These are phyloP conservation scores for Elanus axillaris DNA, from an alignment of 2,113 vertebrate species.

Conservation along the genomic window DNA sequence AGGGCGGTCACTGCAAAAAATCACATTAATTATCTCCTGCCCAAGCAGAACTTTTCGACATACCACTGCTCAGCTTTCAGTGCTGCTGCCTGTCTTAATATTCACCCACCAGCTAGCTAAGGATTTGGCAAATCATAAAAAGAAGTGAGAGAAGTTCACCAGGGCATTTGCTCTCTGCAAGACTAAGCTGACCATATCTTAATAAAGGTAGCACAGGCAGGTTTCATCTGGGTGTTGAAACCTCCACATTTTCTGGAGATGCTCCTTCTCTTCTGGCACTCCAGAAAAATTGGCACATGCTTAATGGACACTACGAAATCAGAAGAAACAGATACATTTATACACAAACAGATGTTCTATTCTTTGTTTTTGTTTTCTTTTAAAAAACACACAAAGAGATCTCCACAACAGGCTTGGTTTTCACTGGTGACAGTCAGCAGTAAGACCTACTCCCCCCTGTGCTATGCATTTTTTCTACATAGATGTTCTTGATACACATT, in stretches of 20 bases:
- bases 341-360: neutral
- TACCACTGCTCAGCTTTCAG: neutral
- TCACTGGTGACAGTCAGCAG: constrained; percentile 52
- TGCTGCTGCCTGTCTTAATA: neutral
- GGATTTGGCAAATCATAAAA: neutral
- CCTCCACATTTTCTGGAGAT: neutral
- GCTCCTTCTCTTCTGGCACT: neutral
- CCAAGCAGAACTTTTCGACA: neutral
- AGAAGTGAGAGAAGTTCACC: neutral
- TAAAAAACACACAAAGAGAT: neutral
- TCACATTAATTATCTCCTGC: neutral
- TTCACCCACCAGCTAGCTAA: neutral
- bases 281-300: neutral
- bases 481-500: neutral
- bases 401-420: constrained; percentile 40
- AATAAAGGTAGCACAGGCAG: neutral
- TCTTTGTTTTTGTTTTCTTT: neutral
- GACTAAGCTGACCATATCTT: neutral
- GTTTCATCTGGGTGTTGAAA: neutral
- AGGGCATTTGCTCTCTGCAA: neutral
- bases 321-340: neutral
- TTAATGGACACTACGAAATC: neutral
- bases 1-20: neutral
- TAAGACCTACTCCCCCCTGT: constrained; percentile 3
- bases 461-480: neutral